Percentiles rank a stretch among this genome's conserved stretches.
Evolutionary conservation across 2,888 invertebrate genomes (phyloP).

Genomic region (Stenolophus ochropezus): DNA sequence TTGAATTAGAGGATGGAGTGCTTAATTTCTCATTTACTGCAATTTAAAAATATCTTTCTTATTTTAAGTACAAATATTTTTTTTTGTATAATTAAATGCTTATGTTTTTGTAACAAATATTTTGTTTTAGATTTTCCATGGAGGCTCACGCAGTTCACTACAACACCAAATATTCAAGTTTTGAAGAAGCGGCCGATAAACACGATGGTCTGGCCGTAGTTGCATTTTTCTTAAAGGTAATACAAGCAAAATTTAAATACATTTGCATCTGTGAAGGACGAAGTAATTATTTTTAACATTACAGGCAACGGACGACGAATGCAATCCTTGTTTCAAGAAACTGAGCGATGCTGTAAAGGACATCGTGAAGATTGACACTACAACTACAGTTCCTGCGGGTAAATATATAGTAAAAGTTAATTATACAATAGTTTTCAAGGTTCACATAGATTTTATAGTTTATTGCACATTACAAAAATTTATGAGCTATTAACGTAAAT

Average conservation of each 20-base stretch:
- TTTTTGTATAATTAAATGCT: no score
- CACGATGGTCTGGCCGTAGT: conserved; percentile 83
- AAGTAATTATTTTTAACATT: conserved; percentile 18
- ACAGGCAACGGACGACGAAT: conserved; percentile 71
- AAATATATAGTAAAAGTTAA: no score
- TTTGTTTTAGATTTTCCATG: conserved; percentile 81
- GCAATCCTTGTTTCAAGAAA: conserved; percentile 71
- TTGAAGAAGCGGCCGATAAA: conserved; percentile 80
- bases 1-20: no score
- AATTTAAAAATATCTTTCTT: no score
- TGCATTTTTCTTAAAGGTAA: conserved; percentile 80
- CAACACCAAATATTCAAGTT: conserved; percentile 80
- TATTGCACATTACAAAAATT: no score
- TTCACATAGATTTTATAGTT: background rate
- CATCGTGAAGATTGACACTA: conserved; percentile 70
- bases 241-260: conserved; percentile 61
- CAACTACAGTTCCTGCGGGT: conserved; percentile 69
- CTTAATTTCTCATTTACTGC: no score
- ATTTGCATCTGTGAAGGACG: background rate
- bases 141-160: conserved; percentile 89
- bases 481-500: no score
- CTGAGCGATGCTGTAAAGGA: conserved; percentile 70
- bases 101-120: background rate
- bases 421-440: conserved; percentile 30
- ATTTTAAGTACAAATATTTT: no score